These are phyloP conservation scores for Corydoras sp. DNA, from an alignment of 2,113 vertebrate species.

Conservation along the genomic window DNA sequence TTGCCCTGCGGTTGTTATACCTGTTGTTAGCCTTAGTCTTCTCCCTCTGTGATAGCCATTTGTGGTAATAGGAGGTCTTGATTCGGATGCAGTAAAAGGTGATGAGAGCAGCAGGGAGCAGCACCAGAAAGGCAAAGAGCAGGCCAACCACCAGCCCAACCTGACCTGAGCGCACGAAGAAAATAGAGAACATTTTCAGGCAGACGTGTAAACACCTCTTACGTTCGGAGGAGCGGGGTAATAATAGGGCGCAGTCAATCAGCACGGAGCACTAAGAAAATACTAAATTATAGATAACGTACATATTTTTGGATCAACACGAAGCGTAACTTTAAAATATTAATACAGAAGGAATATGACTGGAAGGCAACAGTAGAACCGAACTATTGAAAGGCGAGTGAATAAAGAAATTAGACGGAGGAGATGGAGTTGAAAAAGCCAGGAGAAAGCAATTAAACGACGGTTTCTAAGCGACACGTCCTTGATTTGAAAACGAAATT, in stretches of 20 bases:
- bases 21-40: slow-evolving; percentile 61
- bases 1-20: slow-evolving; percentile 44
- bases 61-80: slow-evolving; percentile 65
- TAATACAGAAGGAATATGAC: slow-evolving; percentile 1
- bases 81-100: slow-evolving; percentile 73
- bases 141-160: slow-evolving; percentile 62
- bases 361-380: slow-evolving; percentile 3
- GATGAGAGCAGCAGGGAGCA: slow-evolving; percentile 66
- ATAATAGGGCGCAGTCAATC: slow-evolving; percentile 6
- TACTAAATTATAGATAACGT: slow-evolving; percentile 19
- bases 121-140: slow-evolving; percentile 74
- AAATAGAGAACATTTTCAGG: slow-evolving; percentile 24
- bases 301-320: slow-evolving; percentile 5
- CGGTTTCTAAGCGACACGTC: slow-evolving; percentile 5
- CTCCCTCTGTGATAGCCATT: slow-evolving; percentile 63
- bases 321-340: slow-evolving; percentile 5
- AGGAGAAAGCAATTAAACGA: slow-evolving; percentile 25
- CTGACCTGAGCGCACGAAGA: slow-evolving; percentile 57
- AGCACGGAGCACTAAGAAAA: background rate
- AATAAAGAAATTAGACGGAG: background rate
- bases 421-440: background rate
- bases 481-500: background rate
- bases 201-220: slow-evolving; percentile 20
- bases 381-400: slow-evolving; percentile 31
- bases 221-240: background rate